Percentiles rank a stretch among this genome's conserved stretches.
Evolutionary conservation across 2,797 vertebrate genomes (phyloP).

Genomic region (Smutsia temminckii): DNA sequence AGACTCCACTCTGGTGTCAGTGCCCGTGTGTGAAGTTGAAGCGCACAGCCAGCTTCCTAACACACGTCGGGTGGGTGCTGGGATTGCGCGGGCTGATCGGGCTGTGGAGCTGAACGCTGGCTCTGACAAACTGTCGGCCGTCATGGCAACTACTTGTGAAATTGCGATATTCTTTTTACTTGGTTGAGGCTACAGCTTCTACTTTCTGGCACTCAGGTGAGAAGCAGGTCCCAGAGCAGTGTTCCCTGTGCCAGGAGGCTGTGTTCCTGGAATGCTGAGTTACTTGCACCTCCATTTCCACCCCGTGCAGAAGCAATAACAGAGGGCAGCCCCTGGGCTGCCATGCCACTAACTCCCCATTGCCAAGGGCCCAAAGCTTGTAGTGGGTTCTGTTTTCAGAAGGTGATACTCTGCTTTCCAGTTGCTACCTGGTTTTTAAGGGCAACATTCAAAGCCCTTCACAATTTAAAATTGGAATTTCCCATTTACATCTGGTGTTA

Average conservation of each 20-base stretch:
- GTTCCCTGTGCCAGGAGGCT: neutral
- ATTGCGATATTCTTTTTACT: neutral
- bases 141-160: neutral
- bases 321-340: neutral
- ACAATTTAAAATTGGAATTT: constrained; percentile 45
- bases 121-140: neutral
- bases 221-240: neutral
- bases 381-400: neutral
- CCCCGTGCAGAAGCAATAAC: neutral
- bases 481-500: neutral
- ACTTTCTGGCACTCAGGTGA: neutral
- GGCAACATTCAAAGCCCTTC: neutral
- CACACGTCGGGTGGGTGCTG: neutral
- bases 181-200: neutral
- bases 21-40: neutral
- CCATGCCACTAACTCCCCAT: neutral
- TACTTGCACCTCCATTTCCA: neutral
- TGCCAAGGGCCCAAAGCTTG: neutral
- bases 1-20: neutral
- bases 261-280: neutral
- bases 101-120: no score
- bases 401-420: neutral
- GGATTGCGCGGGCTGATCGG: neutral
- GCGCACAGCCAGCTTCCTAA: no score
- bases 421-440: neutral